phyloP scores from a whole-genome alignment of 2,113 vertebrate species.

The Rhabdornis inornatus region DNA sequence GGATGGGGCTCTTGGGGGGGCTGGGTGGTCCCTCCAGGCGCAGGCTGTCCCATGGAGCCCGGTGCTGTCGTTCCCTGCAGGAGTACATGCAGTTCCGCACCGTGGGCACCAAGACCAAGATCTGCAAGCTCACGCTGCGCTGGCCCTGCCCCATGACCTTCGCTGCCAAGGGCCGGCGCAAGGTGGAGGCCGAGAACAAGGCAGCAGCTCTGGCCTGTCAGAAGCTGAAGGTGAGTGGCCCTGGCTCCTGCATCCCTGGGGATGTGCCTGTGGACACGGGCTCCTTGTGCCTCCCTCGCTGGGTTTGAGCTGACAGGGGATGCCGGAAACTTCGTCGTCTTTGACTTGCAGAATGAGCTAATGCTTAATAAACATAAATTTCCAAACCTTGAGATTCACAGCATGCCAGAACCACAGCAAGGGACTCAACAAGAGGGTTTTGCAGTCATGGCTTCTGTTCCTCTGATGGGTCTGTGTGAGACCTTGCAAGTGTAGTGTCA shows the following conservation, averaged over 20 bases:
- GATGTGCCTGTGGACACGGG: fast-evolving
- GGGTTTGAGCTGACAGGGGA: fast-evolving
- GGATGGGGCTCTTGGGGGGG: not conserved
- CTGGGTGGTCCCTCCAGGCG: not conserved
- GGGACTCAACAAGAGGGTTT: not conserved
- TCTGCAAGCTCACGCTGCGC: conserved; percentile 80
- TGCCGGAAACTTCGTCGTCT: not conserved
- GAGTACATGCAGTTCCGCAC: conserved; percentile 83
- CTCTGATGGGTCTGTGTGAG: not conserved
- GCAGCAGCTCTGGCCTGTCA: conserved; percentile 90
- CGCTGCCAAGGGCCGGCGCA: conserved; percentile 78
- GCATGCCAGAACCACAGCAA: not conserved
- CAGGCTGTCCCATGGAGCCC: not conserved
- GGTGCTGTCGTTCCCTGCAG: conserved; percentile 24
- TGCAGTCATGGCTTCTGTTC: not conserved
- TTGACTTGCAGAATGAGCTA: not conserved
- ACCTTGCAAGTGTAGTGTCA: not conserved
- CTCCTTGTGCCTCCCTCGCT: not conserved
- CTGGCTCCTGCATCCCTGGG: not conserved
- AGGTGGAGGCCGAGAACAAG: conserved; percentile 81
- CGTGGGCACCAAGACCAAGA: conserved; percentile 81
- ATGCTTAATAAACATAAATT: fast-evolving
- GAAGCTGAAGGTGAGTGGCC: conserved; percentile 83
- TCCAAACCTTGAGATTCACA: not conserved
- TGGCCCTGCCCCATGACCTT: conserved; percentile 93